Evolutionary conservation across 2,888 invertebrate species (phyloP).

Genomic region (Cyclophora albipunctata): DNA sequence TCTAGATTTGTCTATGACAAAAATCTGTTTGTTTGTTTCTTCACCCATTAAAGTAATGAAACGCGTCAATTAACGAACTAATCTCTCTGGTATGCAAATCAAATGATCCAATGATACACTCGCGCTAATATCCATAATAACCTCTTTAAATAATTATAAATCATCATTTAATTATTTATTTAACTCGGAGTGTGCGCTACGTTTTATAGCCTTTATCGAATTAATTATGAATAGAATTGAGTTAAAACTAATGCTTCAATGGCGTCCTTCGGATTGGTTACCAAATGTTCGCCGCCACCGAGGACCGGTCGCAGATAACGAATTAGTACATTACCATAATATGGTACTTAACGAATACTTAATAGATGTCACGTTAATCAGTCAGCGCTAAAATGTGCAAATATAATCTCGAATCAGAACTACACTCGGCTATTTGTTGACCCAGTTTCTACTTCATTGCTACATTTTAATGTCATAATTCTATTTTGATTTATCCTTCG

Average conservation of each 20-base stretch:
- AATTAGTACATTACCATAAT: conserved; percentile 16
- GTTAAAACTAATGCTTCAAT: too few relatives aligned
- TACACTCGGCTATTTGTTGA: conserved; percentile 1
- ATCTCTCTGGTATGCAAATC: too few relatives aligned
- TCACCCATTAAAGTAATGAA: too few relatives aligned
- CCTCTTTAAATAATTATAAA: too few relatives aligned
- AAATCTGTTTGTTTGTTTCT: too few relatives aligned
- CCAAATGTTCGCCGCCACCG: conserved; percentile 10
- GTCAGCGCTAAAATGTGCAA: conserved; percentile 7
- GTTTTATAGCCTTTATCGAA: background rate
- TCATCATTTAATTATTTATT: too few relatives aligned
- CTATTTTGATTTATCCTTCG: background rate
- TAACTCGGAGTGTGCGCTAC: conserved; percentile 6
- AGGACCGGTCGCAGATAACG: conserved; percentile 14
- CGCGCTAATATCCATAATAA: too few relatives aligned
- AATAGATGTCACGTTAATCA: conserved; percentile 11
- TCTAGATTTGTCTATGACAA: too few relatives aligned
- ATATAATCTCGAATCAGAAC: conserved; percentile 1
- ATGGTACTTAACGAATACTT: conserved; percentile 11
- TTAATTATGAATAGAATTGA: too few relatives aligned
- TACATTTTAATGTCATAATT: background rate
- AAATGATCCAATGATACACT: too few relatives aligned
- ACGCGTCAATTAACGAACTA: too few relatives aligned
- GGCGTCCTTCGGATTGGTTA: too few relatives aligned
- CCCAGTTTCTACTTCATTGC: background rate